A percentile compares a stretch with the other conserved stretches of the same genome.
Conservation (phyloP, 2,113 vertebrate genomes). For the Tautogolabrus adspersus region DNA sequence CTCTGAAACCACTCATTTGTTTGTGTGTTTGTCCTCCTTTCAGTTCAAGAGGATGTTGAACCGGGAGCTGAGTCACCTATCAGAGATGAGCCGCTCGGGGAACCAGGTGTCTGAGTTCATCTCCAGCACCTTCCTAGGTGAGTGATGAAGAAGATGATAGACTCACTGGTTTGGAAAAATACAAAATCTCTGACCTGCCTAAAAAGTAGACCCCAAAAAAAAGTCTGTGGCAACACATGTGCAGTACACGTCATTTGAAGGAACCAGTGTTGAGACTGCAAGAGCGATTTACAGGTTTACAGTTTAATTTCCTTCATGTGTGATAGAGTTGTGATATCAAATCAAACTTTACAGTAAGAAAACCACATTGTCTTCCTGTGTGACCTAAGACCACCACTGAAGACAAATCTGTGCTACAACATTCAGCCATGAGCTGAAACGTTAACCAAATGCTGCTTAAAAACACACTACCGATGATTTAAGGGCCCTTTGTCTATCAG, state of each 20-base stretch:
- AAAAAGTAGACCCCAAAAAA: background rate
- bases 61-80: slow-evolving; percentile 96
- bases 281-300: background rate
- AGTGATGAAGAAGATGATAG: slow-evolving; percentile 68
- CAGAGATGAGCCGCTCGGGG: slow-evolving; percentile 99
- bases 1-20: slow-evolving; percentile 2
- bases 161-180: slow-evolving; percentile 3
- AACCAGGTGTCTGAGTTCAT: slow-evolving; percentile 99
- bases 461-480: too few species aligned
- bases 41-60: slow-evolving; percentile 99
- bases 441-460: too few species aligned
- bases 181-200: background rate
- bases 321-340: too few species aligned
- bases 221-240: background rate
- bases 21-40: slow-evolving; percentile 38
- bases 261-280: background rate
- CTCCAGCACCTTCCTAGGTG: slow-evolving; percentile 98
- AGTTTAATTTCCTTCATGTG: background rate
- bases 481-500: too few species aligned
- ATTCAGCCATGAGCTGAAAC: too few species aligned
- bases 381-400: too few species aligned
- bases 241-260: background rate
- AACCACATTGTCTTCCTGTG: too few species aligned
- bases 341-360: too few species aligned
- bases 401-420: too few species aligned